Base-by-base conservation (phyloP, 92 coral and sea anemone genomes). In the Heliopora coerulea region DNA sequence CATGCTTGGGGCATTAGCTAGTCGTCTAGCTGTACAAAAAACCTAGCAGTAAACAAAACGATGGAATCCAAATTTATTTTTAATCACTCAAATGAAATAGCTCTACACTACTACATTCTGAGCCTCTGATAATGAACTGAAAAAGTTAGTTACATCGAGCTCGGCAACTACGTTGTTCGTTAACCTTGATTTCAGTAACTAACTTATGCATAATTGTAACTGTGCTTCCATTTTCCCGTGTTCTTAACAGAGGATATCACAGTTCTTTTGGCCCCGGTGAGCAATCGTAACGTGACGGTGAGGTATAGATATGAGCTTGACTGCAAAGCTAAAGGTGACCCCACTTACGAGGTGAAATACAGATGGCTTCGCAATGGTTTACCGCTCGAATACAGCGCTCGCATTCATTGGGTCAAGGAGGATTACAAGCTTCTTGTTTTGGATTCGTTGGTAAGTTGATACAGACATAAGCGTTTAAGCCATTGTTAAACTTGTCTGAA, bases 341-440 rank as follows among this genome's bases (percentile, higher is more conserved):
- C 49, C 0, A 66, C 35, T 66, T 66, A 66, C 29, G 73, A 66
- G 23, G 48, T 66, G 50, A 42, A 41, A 6, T 66, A 66, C 31
- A 32, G 73, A 24, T 66, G 73, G 73, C 35, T 66, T 5, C 73
- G 56, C 8, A 66, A 44, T 66, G 73, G 73, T n/a, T 27, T 66
- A 17, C 57, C 73, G 34, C 26, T 66, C 18, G 56, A 66, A 9
- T 66, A 42, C 28, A 66, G 20, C 27, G 73, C 73, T 24, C 54
- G 73, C 6, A 66, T 66, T 10, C 73, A 66, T 31, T 66, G 73
- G 73, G 35, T 66, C 1, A 66, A 66, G 33, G 73, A 66, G 2
- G 32, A 50, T 3, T 35, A 46, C 37, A 41, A 33, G 31, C 34
- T 66, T 56, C 35, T 66, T 26, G 20, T 66, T 8, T 66, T 66